Base-by-base conservation (phyloP, 2,113 vertebrate genomes). In the Thunnus maccoyii region DNA sequence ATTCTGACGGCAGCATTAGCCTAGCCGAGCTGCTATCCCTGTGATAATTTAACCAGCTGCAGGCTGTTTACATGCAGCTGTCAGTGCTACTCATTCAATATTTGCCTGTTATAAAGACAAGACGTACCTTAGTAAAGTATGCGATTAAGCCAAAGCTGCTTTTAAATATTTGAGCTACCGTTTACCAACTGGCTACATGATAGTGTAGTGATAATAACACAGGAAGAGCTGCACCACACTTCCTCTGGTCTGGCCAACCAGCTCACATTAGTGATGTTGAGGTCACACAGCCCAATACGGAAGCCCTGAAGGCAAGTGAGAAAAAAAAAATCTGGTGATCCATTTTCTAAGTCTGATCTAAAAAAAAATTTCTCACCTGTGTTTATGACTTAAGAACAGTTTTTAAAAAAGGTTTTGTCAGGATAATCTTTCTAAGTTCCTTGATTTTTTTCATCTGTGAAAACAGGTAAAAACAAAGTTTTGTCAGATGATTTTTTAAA, bases 211-310 rank as follows among this genome's bases (percentile, higher is more conserved):
- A 82, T 32, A 69, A 81, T 56, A 89, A 82, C 65, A 84, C 75
- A 82, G 88, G 90, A 91, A 85, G 57, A 36, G 18, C 3, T 6
- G n/a, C 30, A n/a, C 1, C 3, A 5, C 36, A 88, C 78, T 91
- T 91, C 92, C 91, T 47, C 5, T 36, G 18, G 22, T 3, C 57
- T 55, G 70, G 14, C 87, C 89, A 91, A 91, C 56, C 90, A 80
- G 74, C 32, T 17, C 20, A 20, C 10, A 30, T 0, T 47, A 44
- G 9, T 36, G n/a, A n/a, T 20, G 22, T 5, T 30, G 5, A 25
- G 10, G 44, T 66, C 4, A 22, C 70, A 41, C 36, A 41, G 36
- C 7, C 36, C 36, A 7, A 2, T 41, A 41, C 36, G 36, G 36
- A 10, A 41, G 36, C 36, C 36, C 36, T 41, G 36, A 41, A 41